Conservation (phyloP, 1,140 invertebrate genomes). For the Oppia nitens region DNA sequence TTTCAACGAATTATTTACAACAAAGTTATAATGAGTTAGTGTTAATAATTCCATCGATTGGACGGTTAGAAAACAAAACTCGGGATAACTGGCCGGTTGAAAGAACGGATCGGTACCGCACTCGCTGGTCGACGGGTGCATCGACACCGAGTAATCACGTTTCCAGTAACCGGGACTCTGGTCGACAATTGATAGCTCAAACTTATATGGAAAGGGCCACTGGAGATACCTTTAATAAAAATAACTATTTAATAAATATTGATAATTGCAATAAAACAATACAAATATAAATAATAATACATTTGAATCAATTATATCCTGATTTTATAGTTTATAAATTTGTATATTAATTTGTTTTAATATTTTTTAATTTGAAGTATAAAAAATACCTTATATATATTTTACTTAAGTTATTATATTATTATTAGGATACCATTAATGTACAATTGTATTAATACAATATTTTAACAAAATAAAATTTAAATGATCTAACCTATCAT, state of each 20-base stretch:
- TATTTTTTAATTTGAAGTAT: too few relatives aligned
- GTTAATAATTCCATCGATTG: constrained; percentile 13
- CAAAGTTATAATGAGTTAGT: constrained; percentile 13
- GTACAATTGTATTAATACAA: too few relatives aligned
- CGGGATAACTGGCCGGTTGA: constrained; percentile 7
- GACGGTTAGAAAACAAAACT: constrained; percentile 14
- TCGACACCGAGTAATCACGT: constrained; percentile 4
- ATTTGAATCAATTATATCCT: too few relatives aligned
- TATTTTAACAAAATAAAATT: too few relatives aligned
- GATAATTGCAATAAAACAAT: too few relatives aligned
- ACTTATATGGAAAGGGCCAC: constrained; percentile 20
- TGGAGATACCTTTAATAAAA: constrained; percentile 15
- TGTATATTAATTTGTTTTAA: too few relatives aligned
- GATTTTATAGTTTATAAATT: too few relatives aligned
- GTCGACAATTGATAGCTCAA: constrained; percentile 18
- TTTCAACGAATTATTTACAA: constrained; percentile 6
- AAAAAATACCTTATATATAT: too few relatives aligned
- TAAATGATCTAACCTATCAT: constrained; percentile 13
- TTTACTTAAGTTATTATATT: too few relatives aligned
- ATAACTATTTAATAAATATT: neutral
- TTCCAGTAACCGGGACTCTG: constrained; percentile 16
- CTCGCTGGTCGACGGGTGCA: constrained; percentile 10
- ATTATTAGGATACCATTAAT: too few relatives aligned
- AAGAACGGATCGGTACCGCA: constrained; percentile 12
- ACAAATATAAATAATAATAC: too few relatives aligned